phyloP scores from a whole-genome alignment of 2,113 vertebrate genomes.

The Bos indicus region DNA sequence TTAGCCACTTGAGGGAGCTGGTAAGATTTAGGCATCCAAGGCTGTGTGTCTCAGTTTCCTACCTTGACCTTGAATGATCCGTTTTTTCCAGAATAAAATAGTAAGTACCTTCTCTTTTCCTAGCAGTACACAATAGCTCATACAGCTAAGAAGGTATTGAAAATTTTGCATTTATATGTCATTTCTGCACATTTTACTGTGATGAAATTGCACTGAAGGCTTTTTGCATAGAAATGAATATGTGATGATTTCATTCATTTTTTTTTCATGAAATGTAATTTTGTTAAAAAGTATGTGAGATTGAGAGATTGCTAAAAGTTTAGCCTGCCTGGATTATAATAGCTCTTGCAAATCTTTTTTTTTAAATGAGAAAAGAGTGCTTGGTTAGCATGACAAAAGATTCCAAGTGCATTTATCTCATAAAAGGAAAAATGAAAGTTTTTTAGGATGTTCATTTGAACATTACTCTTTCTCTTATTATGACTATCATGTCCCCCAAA shows the following conservation, averaged over 20 bases:
- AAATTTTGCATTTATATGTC: neutral
- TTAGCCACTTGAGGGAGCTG: neutral
- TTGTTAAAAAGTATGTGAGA: conserved; percentile 24
- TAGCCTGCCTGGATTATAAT: conserved; percentile 17
- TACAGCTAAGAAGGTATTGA: neutral
- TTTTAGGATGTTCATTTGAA: conserved; percentile 16
- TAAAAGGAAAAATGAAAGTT: neutral
- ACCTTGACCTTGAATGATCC: neutral
- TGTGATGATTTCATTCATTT: conserved; percentile 44
- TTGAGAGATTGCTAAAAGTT: conserved; percentile 48
- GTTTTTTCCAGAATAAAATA: neutral
- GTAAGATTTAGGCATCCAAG: neutral
- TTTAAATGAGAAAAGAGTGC: neutral
- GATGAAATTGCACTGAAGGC: conserved; percentile 24
- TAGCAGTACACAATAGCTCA: neutral
- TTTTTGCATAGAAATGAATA: conserved; percentile 38
- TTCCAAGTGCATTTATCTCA: conserved; percentile 18
- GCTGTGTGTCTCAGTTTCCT: neutral
- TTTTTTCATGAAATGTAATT: conserved; percentile 11
- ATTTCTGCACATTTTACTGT: conserved; percentile 16
- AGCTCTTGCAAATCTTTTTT: conserved; percentile 7
- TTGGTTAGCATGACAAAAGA: conserved; percentile 45
- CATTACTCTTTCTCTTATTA: neutral
- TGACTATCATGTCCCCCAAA: neutral
- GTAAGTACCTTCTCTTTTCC: neutral